Percentiles rank a stretch among this genome's conserved stretches.
phyloP scores from a whole-genome alignment of 1,140 invertebrate species.

The Arctopsyche grandis region DNA sequence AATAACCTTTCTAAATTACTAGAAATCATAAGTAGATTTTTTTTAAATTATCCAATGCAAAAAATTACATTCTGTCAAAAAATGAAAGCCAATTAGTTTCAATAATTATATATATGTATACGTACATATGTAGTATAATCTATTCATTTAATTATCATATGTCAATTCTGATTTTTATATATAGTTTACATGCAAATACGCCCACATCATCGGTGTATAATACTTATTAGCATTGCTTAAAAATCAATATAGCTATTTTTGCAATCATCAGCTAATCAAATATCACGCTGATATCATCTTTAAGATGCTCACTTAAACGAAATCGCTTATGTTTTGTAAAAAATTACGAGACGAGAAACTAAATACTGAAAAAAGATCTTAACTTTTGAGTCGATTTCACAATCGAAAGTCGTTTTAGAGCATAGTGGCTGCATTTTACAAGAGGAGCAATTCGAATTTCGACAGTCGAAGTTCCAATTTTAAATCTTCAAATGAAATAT shows the following conservation, averaged over 20 bases:
- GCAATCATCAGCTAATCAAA: background rate
- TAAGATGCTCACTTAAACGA: background rate
- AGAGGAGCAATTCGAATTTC: background rate
- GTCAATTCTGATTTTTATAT: too few relatives aligned
- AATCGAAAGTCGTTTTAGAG: background rate
- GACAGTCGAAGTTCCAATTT: background rate
- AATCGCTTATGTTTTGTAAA: background rate
- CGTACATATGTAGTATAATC: too few relatives aligned
- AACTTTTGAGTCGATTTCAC: background rate
- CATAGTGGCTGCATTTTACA: background rate
- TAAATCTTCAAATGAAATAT: background rate
- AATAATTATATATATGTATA: too few relatives aligned
- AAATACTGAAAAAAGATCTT: background rate
- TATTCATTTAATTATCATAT: too few relatives aligned
- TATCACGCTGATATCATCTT: constrained; percentile 7
- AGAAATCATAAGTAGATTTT: too few relatives aligned
- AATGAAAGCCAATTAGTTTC: too few relatives aligned
- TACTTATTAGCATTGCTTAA: background rate
- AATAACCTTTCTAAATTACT: too few relatives aligned
- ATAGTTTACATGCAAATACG: background rate
- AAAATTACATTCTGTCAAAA: too few relatives aligned
- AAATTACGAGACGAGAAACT: background rate
- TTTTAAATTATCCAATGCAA: too few relatives aligned
- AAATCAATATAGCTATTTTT: background rate
- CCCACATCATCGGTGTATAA: constrained; percentile 1